Conservation (phyloP, 2,888 invertebrate genomes). For the Fissipunctia ypsillon region DNA sequence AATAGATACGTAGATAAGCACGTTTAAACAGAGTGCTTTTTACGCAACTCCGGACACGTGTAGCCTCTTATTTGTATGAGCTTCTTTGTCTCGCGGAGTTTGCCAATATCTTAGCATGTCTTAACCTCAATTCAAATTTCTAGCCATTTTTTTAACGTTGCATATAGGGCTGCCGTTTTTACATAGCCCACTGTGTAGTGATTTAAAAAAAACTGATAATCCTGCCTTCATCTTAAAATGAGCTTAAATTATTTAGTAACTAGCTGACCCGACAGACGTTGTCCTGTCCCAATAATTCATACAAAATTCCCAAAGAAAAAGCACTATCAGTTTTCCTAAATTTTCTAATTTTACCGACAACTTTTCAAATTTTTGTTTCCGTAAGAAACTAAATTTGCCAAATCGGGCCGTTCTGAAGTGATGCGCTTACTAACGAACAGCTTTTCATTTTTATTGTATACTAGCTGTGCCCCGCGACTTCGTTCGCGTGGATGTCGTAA, state of each 20-base stretch:
- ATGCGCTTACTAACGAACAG: not conserved
- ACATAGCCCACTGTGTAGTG: not conserved
- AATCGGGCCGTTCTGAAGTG: not conserved
- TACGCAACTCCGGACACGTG: slow-evolving; percentile 64
- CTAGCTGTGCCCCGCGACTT: no score
- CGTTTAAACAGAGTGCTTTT: slow-evolving; percentile 57
- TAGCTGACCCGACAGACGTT: not conserved
- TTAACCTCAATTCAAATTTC: slow-evolving; percentile 60
- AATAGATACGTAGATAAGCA: slow-evolving; percentile 55
- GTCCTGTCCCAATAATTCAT: not conserved
- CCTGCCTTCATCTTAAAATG: not conserved
- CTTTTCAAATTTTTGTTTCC: not conserved
- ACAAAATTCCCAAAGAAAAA: not conserved
- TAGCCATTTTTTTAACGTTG: slow-evolving; percentile 45
- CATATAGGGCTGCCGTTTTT: slow-evolving; percentile 26
- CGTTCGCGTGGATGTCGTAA: no score
- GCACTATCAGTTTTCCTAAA: not conserved
- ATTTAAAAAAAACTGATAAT: not conserved
- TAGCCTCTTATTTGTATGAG: slow-evolving; percentile 59
- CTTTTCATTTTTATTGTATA: not conserved
- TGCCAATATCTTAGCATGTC: slow-evolving; percentile 63
- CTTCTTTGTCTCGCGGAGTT: slow-evolving; percentile 64
- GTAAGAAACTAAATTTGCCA: not conserved
- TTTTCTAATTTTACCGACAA: not conserved
- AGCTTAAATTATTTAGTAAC: not conserved